Evolutionary conservation across 2,797 vertebrate genomes (phyloP).

Genomic region (Lateolabrax maculatus): DNA sequence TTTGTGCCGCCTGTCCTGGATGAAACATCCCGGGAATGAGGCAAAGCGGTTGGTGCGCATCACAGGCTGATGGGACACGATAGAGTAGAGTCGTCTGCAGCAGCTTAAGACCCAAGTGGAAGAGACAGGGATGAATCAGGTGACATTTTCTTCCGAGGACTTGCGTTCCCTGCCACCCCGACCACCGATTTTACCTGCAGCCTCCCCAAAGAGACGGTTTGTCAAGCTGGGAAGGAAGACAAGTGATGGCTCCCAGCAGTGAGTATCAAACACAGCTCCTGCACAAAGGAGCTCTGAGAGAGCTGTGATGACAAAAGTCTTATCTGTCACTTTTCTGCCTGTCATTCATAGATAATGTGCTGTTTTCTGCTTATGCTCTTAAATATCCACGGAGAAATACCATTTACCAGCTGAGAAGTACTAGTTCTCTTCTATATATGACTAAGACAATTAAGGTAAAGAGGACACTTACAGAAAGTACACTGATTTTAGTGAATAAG

Average conservation of each 20-base stretch:
- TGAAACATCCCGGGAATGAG: constrained; percentile 60
- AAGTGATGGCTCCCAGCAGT: constrained; percentile 85
- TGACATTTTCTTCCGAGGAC: constrained; percentile 68
- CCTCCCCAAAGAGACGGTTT: constrained; percentile 77
- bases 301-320: not conserved
- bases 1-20: constrained; percentile 29
- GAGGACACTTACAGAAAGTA: not conserved
- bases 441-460: not conserved
- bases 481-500: not conserved
- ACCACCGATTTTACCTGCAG: constrained; percentile 67
- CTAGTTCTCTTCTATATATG: not conserved
- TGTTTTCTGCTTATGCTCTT: not conserved
- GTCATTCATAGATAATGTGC: not conserved
- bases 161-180: constrained; percentile 67
- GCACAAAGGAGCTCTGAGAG: not conserved
- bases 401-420: no score
- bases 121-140: constrained; percentile 57
- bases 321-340: not conserved
- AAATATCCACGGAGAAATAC: not conserved
- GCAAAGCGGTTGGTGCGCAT: not conserved
- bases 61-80: constrained; percentile 18
- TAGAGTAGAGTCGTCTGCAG: not conserved
- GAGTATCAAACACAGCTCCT: constrained; percentile 66
- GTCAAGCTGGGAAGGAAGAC: constrained; percentile 80
- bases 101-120: not conserved